A percentile compares a stretch with the other conserved stretches of the same genome.
Evolutionary conservation across 2,888 invertebrate species (phyloP).

Genomic region (Troides aeacus): DNA sequence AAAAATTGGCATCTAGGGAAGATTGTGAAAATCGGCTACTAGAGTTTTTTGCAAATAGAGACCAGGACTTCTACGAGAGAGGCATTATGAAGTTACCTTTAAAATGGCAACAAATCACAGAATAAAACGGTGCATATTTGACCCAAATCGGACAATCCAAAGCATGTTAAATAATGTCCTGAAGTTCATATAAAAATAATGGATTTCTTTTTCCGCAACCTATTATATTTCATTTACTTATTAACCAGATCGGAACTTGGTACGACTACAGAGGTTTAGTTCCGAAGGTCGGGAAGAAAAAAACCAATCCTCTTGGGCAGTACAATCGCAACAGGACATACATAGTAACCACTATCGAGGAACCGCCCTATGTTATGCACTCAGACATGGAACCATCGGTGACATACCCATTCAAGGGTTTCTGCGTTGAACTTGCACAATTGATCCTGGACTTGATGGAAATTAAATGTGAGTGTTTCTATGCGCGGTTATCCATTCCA

Average conservation of each 20-base stretch:
- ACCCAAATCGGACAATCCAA: too few species aligned
- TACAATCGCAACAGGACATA: slow-evolving; percentile 91
- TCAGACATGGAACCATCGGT: slow-evolving; percentile 84
- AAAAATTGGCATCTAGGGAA: too few species aligned
- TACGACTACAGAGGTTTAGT: slow-evolving; percentile 88
- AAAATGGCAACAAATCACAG: too few species aligned
- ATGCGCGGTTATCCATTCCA: neutral
- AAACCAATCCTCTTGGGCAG: slow-evolving; percentile 82
- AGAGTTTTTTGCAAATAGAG: too few species aligned
- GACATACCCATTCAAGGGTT: slow-evolving; percentile 91
- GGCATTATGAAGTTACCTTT: too few species aligned
- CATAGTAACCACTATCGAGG: slow-evolving; percentile 91
- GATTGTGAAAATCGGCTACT: too few species aligned
- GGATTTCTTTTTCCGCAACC: too few species aligned
- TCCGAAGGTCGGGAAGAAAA: slow-evolving; percentile 74
- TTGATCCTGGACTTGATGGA: slow-evolving; percentile 89
- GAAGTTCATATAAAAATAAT: too few species aligned
- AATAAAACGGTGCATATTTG: too few species aligned
- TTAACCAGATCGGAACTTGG: slow-evolving; percentile 91
- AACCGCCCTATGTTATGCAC: slow-evolving; percentile 91
- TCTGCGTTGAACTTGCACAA: slow-evolving; percentile 94
- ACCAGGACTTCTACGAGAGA: too few species aligned
- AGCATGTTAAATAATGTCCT: too few species aligned
- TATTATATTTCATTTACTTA: too few species aligned
- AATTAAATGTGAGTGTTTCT: slow-evolving; percentile 86